phyloP scores from a whole-genome alignment of 1,140 invertebrate genomes.

The Aphaenogaster floridana region DNA sequence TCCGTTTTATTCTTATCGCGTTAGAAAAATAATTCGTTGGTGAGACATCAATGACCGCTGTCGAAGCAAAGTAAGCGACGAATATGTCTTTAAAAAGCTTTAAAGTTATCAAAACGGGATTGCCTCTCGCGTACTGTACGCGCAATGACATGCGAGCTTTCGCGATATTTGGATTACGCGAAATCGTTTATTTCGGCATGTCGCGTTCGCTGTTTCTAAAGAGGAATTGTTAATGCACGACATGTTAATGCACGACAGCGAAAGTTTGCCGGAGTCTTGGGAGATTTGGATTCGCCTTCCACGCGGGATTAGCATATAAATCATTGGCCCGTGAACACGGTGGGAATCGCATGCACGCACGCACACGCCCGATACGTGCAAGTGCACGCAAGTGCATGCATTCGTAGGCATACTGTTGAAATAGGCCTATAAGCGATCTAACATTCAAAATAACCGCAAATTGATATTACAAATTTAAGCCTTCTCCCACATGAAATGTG shows the following conservation, averaged over 20 bases:
- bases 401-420: neutral
- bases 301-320: conserved; percentile 74
- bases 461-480: neutral
- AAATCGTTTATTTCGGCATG: conserved; percentile 42
- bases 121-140: neutral
- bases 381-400: neutral
- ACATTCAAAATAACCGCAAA: neutral
- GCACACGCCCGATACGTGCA: neutral
- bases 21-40: neutral
- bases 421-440: neutral
- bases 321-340: conserved; percentile 71
- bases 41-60: neutral
- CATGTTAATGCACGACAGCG: conserved; percentile 24
- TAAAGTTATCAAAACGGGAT: neutral
- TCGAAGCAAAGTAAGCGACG: neutral
- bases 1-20: neutral
- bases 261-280: conserved; percentile 59
- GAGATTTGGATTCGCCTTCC: conserved; percentile 56
- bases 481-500: neutral
- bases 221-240: conserved; percentile 9
- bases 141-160: neutral
- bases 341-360: conserved; percentile 51
- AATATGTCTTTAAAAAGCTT: neutral
- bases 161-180: neutral
- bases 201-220: neutral